A percentile compares a stretch with the other conserved stretches of the same genome.
Conservation (phyloP, 2,888 invertebrate species). For the Mythimna vitellina region DNA sequence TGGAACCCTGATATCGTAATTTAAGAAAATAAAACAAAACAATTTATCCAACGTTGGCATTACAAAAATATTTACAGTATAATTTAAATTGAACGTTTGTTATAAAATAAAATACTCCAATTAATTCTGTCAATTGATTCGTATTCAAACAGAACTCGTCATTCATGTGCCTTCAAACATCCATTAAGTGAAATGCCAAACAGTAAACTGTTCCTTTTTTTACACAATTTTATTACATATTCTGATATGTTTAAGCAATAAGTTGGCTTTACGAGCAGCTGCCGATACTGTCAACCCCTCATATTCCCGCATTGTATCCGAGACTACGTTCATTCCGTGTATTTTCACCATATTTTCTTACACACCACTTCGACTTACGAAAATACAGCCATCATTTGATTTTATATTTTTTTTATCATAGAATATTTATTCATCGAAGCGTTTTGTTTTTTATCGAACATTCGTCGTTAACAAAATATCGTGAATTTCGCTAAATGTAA, state of each 20-base stretch:
- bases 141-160: slow-evolving; percentile 1
- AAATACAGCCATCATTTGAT: slow-evolving; percentile 47
- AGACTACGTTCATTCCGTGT: slow-evolving; percentile 44
- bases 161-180: slow-evolving; percentile 46
- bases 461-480: slow-evolving; percentile 40
- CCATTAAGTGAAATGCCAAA: slow-evolving; percentile 50
- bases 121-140: slow-evolving; percentile 20
- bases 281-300: slow-evolving; percentile 74
- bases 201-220: slow-evolving; percentile 51
- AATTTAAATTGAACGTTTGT: slow-evolving; percentile 2
- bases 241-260: slow-evolving; percentile 74
- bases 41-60: neutral
- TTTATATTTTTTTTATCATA: slow-evolving; percentile 36
- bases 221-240: slow-evolving; percentile 58
- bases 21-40: neutral
- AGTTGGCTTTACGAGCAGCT: slow-evolving; percentile 74
- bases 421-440: slow-evolving; percentile 24
- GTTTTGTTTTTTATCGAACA: slow-evolving; percentile 24
- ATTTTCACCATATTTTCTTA: slow-evolving; percentile 59
- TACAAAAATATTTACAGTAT: neutral
- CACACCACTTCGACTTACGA: slow-evolving; percentile 29
- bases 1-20: neutral
- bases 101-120: slow-evolving; percentile 9
- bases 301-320: slow-evolving; percentile 49
- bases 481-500: slow-evolving; percentile 32